Percentiles rank a stretch among this genome's conserved stretches.
Conservation (phyloP, 2,797 vertebrate species). For the Crypturellus tataupa region DNA sequence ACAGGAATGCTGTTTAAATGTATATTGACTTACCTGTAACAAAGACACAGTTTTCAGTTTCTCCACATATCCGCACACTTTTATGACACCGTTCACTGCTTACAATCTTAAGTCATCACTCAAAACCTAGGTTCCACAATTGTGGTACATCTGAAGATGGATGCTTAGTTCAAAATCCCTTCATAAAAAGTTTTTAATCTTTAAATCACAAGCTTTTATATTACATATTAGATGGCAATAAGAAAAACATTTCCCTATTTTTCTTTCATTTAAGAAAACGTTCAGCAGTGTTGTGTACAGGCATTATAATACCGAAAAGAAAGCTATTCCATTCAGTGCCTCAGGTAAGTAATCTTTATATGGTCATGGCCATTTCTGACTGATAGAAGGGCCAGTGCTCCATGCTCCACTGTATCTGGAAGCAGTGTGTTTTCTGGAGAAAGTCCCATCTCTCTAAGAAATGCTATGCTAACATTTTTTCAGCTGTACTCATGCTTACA, state of each 20-base stretch:
- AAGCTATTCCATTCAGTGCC: neutral
- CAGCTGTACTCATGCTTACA: neutral
- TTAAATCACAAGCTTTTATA: neutral
- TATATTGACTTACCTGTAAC: slow-evolving; percentile 31
- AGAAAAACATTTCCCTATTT: neutral
- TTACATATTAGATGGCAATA: neutral
- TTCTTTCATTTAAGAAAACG: neutral
- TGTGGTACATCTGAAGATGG: neutral
- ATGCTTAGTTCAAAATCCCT: neutral
- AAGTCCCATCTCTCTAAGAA: slow-evolving; percentile 7
- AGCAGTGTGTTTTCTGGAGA: neutral
- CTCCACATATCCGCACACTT: neutral
- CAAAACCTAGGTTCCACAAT: neutral
- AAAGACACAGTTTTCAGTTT: neutral
- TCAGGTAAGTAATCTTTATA: neutral
- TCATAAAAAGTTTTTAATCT: slow-evolving; percentile 14
- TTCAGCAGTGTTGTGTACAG: neutral
- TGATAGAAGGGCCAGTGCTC: neutral
- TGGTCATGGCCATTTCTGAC: neutral
- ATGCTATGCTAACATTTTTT: neutral
- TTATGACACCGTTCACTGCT: neutral
- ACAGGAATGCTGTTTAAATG: neutral
- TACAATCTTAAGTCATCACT: neutral
- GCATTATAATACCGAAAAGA: neutral
- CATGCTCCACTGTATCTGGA: neutral